phyloP scores from a whole-genome alignment of 2,113 vertebrate genomes.

The Catharus minimus region DNA sequence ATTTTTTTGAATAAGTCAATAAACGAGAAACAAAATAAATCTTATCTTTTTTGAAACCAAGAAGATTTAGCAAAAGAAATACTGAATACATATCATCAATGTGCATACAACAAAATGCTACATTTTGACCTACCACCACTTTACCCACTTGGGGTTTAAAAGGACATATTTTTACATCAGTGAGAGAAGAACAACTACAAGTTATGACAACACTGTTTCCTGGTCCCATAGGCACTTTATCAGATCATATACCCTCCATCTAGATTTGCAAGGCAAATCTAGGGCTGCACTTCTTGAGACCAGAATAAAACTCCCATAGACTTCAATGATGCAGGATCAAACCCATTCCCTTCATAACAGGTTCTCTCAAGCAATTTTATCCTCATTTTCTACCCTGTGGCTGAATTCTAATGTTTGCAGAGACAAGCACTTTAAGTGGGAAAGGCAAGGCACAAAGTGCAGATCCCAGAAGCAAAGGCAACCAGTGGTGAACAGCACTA shows the following conservation, averaged over 20 bases:
- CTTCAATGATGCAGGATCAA: slow-evolving; percentile 37
- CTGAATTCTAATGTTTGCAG: slow-evolving; percentile 39
- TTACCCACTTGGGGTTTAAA: neutral
- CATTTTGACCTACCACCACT: neutral
- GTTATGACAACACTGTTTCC: slow-evolving; percentile 3
- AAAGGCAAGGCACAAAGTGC: neutral
- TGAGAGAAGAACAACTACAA: neutral
- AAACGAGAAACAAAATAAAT: neutral
- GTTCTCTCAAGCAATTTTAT: slow-evolving; percentile 59
- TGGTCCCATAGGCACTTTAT: neutral
- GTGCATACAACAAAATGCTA: neutral
- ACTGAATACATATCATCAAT: neutral
- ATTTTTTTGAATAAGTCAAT: neutral
- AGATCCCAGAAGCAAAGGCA: neutral
- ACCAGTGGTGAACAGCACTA: neutral
- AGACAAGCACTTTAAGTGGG: slow-evolving; percentile 8
- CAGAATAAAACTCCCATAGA: slow-evolving; percentile 45
- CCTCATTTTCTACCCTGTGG: slow-evolving; percentile 49
- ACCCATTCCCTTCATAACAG: slow-evolving; percentile 16
- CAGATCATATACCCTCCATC: neutral
- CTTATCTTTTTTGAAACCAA: neutral
- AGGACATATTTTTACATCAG: neutral
- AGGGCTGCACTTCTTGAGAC: slow-evolving; percentile 3
- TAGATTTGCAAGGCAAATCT: slow-evolving; percentile 62
- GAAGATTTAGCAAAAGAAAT: neutral